Percentiles rank a stretch among this genome's conserved stretches.
These are phyloP conservation scores for Syritta pipiens DNA, from an alignment of 2,888 invertebrate genomes.

Conservation along the genomic window DNA sequence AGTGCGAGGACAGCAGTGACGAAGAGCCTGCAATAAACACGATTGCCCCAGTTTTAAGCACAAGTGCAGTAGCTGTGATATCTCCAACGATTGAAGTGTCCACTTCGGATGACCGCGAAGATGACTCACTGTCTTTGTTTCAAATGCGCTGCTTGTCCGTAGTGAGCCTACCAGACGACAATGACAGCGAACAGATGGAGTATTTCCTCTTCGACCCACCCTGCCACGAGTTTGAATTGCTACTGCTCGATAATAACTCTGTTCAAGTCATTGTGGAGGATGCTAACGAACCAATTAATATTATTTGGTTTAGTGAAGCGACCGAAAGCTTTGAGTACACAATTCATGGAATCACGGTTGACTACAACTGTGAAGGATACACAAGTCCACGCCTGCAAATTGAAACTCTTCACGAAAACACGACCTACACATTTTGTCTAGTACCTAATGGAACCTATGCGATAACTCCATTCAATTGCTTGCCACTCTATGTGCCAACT, in stretches of 20 bases:
- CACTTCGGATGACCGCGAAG: not conserved
- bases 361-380: constrained; percentile 74
- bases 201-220: constrained; percentile 72
- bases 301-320: constrained; percentile 76
- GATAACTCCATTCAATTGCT: constrained; percentile 75
- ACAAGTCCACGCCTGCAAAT: constrained; percentile 70
- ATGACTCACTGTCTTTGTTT: not conserved
- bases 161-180: not conserved
- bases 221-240: constrained; percentile 71
- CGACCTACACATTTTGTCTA: constrained; percentile 76
- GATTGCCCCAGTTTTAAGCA: not conserved
- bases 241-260: constrained; percentile 70
- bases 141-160: constrained; percentile 41
- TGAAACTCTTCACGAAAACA: constrained; percentile 71
- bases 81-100: not conserved
- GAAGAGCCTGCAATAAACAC: not conserved
- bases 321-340: constrained; percentile 36
- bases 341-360: constrained; percentile 42
- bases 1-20: constrained; percentile 19
- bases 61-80: not conserved
- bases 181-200: constrained; percentile 20
- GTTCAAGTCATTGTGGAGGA: constrained; percentile 71
- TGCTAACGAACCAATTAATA: constrained; percentile 66
- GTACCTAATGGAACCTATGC: constrained; percentile 63
- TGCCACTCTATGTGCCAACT: constrained; percentile 74